Percentiles rank a stretch among this genome's conserved stretches.
Evolutionary conservation across 2,113 vertebrate species (phyloP).

Genomic region (Pitta sordida): DNA sequence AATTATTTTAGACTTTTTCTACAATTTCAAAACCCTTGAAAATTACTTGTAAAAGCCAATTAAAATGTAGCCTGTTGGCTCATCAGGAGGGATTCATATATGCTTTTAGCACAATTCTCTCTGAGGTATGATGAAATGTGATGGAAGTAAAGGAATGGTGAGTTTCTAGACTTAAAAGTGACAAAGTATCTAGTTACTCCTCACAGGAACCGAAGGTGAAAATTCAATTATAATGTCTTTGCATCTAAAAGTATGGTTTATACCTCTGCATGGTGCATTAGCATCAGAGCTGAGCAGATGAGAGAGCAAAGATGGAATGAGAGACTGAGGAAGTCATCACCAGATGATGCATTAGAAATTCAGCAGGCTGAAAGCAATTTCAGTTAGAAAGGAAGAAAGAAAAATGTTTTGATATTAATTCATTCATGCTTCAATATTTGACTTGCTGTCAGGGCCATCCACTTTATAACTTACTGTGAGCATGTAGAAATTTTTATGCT

Average conservation of each 20-base stretch:
- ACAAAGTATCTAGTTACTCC: not conserved
- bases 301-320: not conserved
- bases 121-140: constrained; percentile 45
- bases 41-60: constrained; percentile 61
- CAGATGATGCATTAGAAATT: constrained; percentile 22
- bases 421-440: constrained; percentile 19
- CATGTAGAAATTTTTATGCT: not conserved
- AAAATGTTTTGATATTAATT: constrained; percentile 35
- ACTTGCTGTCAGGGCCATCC: not conserved
- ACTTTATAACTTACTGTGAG: not conserved
- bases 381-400: not conserved
- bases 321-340: not conserved
- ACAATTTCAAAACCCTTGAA: constrained; percentile 24
- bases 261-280: not conserved
- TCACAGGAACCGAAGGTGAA: not conserved
- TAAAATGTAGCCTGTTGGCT: constrained; percentile 60
- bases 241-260: constrained; percentile 36
- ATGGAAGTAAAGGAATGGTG: constrained; percentile 14
- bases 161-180: constrained; percentile 51
- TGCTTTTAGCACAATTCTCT: not conserved
- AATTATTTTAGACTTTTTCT: not conserved
- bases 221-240: constrained; percentile 34
- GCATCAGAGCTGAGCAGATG: not conserved
- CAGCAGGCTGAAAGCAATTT: constrained; percentile 36
- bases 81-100: not conserved